Evolutionary conservation across 1,140 invertebrate genomes (phyloP), one percentile per base, ranked within the genome.

Genomic region (Drosophila athabasca): DNA sequence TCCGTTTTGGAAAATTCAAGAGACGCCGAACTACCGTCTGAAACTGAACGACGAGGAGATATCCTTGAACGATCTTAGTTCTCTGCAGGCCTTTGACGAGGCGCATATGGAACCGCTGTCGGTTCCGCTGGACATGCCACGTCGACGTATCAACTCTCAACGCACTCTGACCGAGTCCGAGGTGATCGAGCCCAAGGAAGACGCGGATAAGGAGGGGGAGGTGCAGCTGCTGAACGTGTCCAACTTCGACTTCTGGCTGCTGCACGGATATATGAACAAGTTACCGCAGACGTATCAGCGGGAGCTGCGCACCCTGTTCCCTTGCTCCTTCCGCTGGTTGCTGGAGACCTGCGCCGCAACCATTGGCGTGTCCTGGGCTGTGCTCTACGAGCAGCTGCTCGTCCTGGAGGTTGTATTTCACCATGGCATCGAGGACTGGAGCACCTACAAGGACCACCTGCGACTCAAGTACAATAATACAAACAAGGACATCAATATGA

Each of bases 261-360:
- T 91, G 2, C 58, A 90, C 19, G 79, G 85, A 19, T 71, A 76
- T 13, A 46, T 53, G 15, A 2, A 24, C 1, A 60, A 24, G 2
- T 45, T 70, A 3, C 69, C 77, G 2, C 68, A 73, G 2, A 11
- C 48, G n/a, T 48, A 54, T 15, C 73, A 85, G 43, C 62, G 92
- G 24, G 70, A 91, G 31, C 41, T 92, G 31, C 80, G 93, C 0
- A 78, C 79, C 35, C 70, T 91, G 9, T 90, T 94, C 11, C 92
- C 93, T 2, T 43, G 71, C 13, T 93, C 79, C 76, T 94, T 94
- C 65, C 89, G 90, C 19, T 94, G 93, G 93, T 66, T 94, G 2
- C 66, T 94, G 5, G 92, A 92, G 24, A 93, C 93, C 50, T 93
- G 93, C 61, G 92, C 93, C 1, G 67, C 80, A 17, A 78, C 92